Evolutionary conservation across 2,113 vertebrate genomes (phyloP).

Genomic region (Elgaria multicarinata): DNA sequence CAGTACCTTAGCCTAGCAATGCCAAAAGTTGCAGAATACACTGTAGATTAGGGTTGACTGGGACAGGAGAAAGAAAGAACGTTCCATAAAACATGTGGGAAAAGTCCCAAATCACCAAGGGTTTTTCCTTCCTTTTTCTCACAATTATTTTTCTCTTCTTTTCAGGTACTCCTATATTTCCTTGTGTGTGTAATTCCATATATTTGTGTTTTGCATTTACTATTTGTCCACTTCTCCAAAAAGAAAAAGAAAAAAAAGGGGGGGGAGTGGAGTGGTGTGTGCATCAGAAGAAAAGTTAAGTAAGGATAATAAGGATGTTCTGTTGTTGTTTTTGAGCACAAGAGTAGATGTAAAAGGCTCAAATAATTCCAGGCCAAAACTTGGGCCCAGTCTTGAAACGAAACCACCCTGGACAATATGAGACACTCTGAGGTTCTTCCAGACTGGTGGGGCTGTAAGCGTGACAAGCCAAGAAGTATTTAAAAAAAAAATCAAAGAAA

Average conservation of each 20-base stretch:
- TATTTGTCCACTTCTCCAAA: not conserved
- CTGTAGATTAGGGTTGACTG: rapidly evolving
- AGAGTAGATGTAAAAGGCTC: not conserved
- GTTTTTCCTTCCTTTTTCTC: too few species aligned
- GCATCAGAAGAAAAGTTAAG: not conserved
- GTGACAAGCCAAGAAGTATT: not conserved
- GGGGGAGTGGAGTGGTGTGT: not conserved
- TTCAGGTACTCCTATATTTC: not conserved
- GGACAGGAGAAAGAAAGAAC: not conserved
- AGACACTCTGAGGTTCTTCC: not conserved
- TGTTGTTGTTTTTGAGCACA: not conserved
- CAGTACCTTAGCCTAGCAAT: not conserved
- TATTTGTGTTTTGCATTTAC: not conserved
- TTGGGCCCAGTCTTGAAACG: not conserved
- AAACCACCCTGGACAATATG: not conserved
- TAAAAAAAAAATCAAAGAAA: not conserved
- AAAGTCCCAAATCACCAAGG: not conserved
- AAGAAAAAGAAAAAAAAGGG: not conserved
- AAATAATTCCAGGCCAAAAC: not conserved
- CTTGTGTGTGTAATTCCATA: not conserved
- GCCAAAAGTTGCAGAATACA: not conserved
- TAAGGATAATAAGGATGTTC: not conserved
- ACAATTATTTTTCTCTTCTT: not conserved
- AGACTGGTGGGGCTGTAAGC: not conserved
- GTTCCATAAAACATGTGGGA: slow-evolving; percentile 1